phyloP scores from a whole-genome alignment of 2,797 vertebrate species.

The Acipenser transmontanus region DNA sequence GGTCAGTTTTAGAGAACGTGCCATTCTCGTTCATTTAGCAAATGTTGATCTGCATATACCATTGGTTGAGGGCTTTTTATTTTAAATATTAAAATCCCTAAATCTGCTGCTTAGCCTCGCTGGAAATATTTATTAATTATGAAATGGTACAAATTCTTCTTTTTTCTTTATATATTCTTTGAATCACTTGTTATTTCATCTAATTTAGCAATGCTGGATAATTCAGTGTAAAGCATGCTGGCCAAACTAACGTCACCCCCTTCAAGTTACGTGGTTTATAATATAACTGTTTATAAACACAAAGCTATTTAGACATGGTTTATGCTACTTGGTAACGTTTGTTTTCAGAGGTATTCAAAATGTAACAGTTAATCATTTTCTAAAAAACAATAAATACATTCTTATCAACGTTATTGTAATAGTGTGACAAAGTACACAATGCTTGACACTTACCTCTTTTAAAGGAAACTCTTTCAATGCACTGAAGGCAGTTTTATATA shows the following conservation, averaged over 20 bases:
- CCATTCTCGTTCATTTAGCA: too few relatives aligned
- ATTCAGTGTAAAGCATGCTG: background rate
- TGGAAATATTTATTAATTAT: too few relatives aligned
- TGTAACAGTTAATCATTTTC: constrained; percentile 1
- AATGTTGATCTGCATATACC: too few relatives aligned
- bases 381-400: background rate
- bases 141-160: too few relatives aligned
- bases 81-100: too few relatives aligned
- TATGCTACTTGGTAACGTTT: background rate
- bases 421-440: constrained; percentile 33
- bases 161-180: too few relatives aligned
- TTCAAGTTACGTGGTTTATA: background rate
- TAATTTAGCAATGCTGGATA: too few relatives aligned
- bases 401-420: constrained; percentile 32
- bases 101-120: too few relatives aligned
- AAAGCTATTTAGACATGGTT: background rate
- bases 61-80: too few relatives aligned
- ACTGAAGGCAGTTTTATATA: constrained; percentile 35
- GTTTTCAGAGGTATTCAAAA: constrained; percentile 8
- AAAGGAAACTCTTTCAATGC: constrained; percentile 32
- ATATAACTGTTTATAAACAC: background rate
- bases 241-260: background rate
- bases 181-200: too few relatives aligned
- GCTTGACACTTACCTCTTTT: too few relatives aligned
- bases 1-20: too few relatives aligned